Percentiles rank a stretch among this genome's conserved stretches.
These are phyloP conservation scores for Himalopsyche tibetana DNA, from an alignment of 2,888 invertebrate species.

Conservation along the genomic window DNA sequence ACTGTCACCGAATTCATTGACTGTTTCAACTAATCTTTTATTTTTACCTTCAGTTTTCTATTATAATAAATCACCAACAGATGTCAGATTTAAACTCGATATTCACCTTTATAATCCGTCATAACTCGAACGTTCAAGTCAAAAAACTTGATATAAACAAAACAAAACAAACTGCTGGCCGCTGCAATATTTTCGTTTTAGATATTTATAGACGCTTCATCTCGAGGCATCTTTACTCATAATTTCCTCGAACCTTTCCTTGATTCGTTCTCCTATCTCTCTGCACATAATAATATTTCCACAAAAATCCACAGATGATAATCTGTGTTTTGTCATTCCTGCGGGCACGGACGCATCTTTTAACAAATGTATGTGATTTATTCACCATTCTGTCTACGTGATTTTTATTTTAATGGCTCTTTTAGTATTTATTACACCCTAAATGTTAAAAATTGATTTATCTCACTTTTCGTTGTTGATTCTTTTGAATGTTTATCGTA, in stretches of 20 bases:
- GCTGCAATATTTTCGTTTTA: constrained; percentile 3
- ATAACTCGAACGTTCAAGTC: not conserved
- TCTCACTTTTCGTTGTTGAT: not conserved
- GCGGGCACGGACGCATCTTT: not conserved
- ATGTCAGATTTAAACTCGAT: not conserved
- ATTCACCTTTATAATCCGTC: constrained; percentile 7
- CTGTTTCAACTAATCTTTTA: no score
- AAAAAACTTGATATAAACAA: constrained; percentile 18
- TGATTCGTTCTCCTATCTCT: constrained; percentile 29
- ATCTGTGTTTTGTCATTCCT: not conserved
- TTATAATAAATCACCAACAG: no score
- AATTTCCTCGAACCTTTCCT: constrained; percentile 30
- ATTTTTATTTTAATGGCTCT: constrained; percentile 3
- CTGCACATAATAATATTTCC: constrained; percentile 16
- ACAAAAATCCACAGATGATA: not conserved
- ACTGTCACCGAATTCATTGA: no score
- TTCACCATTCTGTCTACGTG: constrained; percentile 20
- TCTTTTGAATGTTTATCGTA: constrained; percentile 1
- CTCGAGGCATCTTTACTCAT: not conserved
- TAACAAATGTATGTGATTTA: constrained; percentile 19
- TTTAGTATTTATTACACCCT: constrained; percentile 8
- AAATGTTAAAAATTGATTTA: constrained; percentile 4
- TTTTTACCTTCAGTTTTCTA: no score
- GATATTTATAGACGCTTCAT: constrained; percentile 37
- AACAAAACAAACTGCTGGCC: not conserved